Base-by-base conservation (phyloP, 2,113 vertebrate species). In the Rhynchomys soricoides region DNA sequence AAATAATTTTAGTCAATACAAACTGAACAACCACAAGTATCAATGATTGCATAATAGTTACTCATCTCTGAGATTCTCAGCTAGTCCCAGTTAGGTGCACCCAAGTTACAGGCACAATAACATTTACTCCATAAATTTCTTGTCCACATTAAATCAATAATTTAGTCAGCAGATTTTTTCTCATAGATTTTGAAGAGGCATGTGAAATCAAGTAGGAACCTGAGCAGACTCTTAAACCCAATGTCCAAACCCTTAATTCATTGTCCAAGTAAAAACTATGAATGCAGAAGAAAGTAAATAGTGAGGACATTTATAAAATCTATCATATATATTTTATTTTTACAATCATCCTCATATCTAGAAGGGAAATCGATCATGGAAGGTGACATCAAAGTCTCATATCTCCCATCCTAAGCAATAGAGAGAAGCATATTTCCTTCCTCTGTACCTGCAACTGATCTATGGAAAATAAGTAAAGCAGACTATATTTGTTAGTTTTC, bases 31-130 rank as follows among this genome's bases (percentile, higher is more conserved):
- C 1, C 4, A 22, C n/a, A 73, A 34, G n/a, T 86, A 37, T 82
- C 52, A 70, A 48, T 55, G 16, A 21, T 9, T 52, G 17, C 12
- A 71, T 81, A 59, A 22, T 34, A 81, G 70, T 22, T 29, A 24
- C 1, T 9, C 1, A 57, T 9, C 26, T 68, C 34, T 66, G 12
- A 48, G 55, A 1, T 6, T 78, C 59, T 86, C 77, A 86, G 22
- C 24, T 34, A 12, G 40, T 8, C 13, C 19, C 8, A 43, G 0
- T 1, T 10, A 78, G 37, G 7, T 1, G 5, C 22, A 16, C 50
- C 22, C 66, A 29, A 26, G 40, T 22, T 59, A 22, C 3, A 66
- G 29, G 7, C 1, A 52, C 43, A 13, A 11, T 26, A 37, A 68
- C 34, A 22, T 24, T 7, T 29, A 37, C 19, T 52, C 3, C 0